Percentiles rank a stretch among this genome's conserved stretches.
Evolutionary conservation across 30 jellyfish, hydroid and myxozoan species (phyloP).

Genomic region (Catostylus mosaicus): DNA sequence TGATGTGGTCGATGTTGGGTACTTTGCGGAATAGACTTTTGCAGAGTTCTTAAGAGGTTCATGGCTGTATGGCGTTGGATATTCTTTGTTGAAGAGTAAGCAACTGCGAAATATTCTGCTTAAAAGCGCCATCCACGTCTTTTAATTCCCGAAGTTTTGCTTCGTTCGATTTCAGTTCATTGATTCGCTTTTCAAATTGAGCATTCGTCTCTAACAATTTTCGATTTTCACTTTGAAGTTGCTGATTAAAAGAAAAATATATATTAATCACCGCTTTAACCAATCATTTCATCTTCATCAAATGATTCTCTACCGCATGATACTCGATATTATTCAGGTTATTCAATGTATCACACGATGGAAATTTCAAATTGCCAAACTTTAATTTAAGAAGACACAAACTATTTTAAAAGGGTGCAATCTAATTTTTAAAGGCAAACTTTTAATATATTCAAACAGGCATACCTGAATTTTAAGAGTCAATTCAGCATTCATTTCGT

Average conservation of each 20-base stretch:
- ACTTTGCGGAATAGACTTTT: background rate
- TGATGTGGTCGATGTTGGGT: background rate
- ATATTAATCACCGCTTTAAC: background rate
- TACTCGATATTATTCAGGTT: no score
- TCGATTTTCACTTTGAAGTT: conserved; percentile 73
- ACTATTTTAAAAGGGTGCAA: no score
- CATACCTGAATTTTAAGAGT: conserved; percentile 64
- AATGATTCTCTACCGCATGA: background rate
- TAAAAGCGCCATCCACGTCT: conserved; percentile 57
- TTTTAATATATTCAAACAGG: background rate
- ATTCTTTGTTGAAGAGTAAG: conserved; percentile 69
- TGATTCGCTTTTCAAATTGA: conserved; percentile 49
- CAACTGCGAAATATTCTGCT: conserved; percentile 62
- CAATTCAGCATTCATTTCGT: conserved; percentile 76
- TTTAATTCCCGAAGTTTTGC: conserved; percentile 45
- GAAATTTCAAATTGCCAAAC: no score
- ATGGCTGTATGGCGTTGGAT: conserved; percentile 39
- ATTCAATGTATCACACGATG: no score
- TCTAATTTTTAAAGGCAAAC: no score
- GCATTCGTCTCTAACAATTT: conserved; percentile 50
- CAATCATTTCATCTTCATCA: background rate
- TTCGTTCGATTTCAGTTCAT: conserved; percentile 38
- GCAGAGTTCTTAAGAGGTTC: background rate
- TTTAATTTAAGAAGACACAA: no score
- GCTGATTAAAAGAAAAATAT: conserved; percentile 5